Evolutionary conservation across 2,113 vertebrate species (phyloP), one percentile per base, ranked within the genome.

Genomic region (Embiotoca jacksoni): DNA sequence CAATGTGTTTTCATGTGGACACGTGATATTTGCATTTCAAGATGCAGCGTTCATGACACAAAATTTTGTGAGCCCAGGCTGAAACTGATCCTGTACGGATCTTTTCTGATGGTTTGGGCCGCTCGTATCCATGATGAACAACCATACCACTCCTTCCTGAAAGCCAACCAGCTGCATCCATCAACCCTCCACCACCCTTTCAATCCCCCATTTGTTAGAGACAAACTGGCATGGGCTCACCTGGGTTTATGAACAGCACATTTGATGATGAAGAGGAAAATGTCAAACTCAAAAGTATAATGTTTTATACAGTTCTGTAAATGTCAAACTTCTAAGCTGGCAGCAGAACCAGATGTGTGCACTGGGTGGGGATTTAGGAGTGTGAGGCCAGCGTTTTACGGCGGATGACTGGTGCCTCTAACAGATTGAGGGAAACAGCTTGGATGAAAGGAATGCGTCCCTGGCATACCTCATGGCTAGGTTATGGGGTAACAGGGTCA

Each of bases 401-500:
- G 16, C 54, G 49, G 47, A 66, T 0, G 23, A 36, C 41, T 16
- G 52, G 62, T 61, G 36, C 54, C 62, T 56, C 41, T 5, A 56
- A 39, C 53, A n/a, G 60, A 37, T n/a, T 50, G 67, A 46, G 75
- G 57, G 63, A 78, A 71, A 78, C 55, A 30, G 72, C 64, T 55
- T 46, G 61, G 49, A 63, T 72, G 36, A 80, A 77, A 49, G 68
- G 71, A 86, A 79, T 86, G 32, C 3, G 7, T 76, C 50, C 52
- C 47, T 72, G 56, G 82, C 65, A 72, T 60, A 57, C 44, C 52
- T 69, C 37, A 44, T 0, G 52, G 31, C 69, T 67, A 60, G 53
- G 71, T 79, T 70, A 79, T 54, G 56, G 70, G 78, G 70, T 62
- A 71, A 75, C 13, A 3, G 57, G 75, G 73, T 79, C 69, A 79